Evolutionary conservation across 2,888 invertebrate genomes (phyloP).

Genomic region (Brachypalpus laphriformis): DNA sequence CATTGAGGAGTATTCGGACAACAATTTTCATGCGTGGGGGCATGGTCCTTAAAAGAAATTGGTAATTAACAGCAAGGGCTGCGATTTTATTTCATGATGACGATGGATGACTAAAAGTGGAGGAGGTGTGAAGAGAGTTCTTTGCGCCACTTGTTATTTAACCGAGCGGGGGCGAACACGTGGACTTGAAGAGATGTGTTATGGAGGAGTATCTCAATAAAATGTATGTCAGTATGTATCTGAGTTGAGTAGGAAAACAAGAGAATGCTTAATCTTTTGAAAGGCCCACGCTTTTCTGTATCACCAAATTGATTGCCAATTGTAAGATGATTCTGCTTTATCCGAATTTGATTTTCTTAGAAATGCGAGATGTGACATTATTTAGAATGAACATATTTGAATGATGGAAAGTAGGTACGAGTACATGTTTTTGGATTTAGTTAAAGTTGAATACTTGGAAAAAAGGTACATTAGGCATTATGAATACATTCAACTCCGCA

Average conservation of each 20-base stretch:
- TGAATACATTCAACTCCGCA: too few species aligned
- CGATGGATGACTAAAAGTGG: neutral
- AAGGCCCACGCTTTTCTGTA: neutral
- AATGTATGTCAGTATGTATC: neutral
- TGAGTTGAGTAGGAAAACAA: neutral
- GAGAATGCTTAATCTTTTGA: neutral
- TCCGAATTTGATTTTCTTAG: neutral
- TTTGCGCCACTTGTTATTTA: neutral
- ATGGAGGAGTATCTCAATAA: neutral
- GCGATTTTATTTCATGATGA: constrained; percentile 4
- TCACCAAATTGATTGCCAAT: neutral
- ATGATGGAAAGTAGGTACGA: neutral
- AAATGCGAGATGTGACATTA: neutral
- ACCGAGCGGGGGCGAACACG: neutral
- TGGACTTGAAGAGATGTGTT: neutral
- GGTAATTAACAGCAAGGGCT: constrained; percentile 17
- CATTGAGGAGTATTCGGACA: neutral
- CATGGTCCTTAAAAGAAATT: neutral
- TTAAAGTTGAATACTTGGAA: too few species aligned
- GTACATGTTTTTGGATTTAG: too few species aligned
- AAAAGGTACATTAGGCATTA: too few species aligned
- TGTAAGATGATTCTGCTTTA: neutral
- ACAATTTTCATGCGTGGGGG: neutral
- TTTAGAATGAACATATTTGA: neutral
- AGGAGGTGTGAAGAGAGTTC: neutral